phyloP scores from a whole-genome alignment of 2,113 vertebrate genomes.

The Naja naja region DNA sequence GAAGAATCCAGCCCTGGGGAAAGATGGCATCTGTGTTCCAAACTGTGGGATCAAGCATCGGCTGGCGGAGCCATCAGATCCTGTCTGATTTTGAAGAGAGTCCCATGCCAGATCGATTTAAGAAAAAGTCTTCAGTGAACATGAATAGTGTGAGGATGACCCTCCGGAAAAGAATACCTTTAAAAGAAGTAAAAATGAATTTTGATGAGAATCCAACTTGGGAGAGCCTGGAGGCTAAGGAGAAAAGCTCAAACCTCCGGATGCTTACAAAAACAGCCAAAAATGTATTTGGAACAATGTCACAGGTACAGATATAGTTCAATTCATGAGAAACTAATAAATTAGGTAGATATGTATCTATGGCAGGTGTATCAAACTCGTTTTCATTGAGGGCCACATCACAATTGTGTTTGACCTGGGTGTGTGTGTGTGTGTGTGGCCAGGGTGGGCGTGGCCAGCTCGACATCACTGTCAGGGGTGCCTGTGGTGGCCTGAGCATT shows the following conservation, averaged over 20 bases:
- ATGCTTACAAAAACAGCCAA: conserved; percentile 75
- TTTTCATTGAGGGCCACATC: no score
- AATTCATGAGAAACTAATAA: background rate
- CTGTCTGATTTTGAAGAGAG: conserved; percentile 74
- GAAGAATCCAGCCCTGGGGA: background rate
- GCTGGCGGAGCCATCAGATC: conserved; percentile 75
- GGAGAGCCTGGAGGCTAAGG: conserved; percentile 70
- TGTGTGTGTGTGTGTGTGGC: no score
- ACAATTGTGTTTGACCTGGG: no score
- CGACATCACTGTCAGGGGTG: no score
- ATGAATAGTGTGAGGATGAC: conserved; percentile 81
- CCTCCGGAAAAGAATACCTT: conserved; percentile 79
- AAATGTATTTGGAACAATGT: conserved; percentile 76
- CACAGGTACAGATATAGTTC: conserved; percentile 75
- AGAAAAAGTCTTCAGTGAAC: conserved; percentile 70
- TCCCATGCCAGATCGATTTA: conserved; percentile 67
- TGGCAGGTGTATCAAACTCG: background rate
- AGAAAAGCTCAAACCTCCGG: conserved; percentile 70
- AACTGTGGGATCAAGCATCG: conserved; percentile 63
- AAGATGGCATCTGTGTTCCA: conserved; percentile 73
- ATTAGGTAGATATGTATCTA: background rate
- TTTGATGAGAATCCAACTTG: conserved; percentile 65
- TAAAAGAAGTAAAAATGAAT: conserved; percentile 77
- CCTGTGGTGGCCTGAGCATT: no score
- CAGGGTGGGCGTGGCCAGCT: no score